These are phyloP conservation scores for Caenorhabditis latens DNA, from an alignment of 1,140 invertebrate species.

Conservation along the genomic window DNA sequence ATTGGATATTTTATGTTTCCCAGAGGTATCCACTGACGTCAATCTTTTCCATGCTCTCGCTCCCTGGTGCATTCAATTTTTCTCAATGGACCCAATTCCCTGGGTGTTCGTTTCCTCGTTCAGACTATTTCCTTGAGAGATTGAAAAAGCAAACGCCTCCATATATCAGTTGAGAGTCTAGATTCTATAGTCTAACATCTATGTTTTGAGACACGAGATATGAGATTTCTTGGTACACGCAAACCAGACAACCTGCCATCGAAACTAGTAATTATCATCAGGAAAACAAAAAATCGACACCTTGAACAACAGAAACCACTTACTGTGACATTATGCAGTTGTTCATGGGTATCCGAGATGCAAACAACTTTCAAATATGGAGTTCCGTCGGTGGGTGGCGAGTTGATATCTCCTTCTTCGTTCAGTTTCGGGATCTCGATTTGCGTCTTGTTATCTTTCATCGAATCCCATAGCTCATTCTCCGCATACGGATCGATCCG, in stretches of 20 bases:
- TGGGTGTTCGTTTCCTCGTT: constrained; percentile 80
- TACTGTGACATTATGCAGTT: constrained; percentile 53
- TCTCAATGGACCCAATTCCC: background rate
- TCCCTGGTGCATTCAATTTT: background rate
- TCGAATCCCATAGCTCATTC: constrained; percentile 36
- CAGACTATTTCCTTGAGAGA: no score
- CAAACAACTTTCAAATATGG: constrained; percentile 62
- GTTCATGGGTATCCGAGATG: constrained; percentile 63
- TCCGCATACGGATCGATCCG: constrained; percentile 34
- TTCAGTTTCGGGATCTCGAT: background rate
- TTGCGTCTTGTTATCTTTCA: constrained; percentile 4
- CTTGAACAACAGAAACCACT: background rate
- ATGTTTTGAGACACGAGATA: no score
- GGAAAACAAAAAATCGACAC: background rate
- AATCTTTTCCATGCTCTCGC: background rate
- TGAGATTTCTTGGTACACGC: no score
- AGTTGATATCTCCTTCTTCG: constrained; percentile 31
- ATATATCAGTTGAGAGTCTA: no score
- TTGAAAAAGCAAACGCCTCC: no score
- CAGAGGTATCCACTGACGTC: background rate
- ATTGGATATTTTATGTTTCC: background rate
- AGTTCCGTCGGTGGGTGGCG: constrained; percentile 45
- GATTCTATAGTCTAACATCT: no score
- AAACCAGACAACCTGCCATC: no score
- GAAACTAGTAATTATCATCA: background rate